phyloP scores from a whole-genome alignment of 2,797 vertebrate species.

The Gadopsis marmoratus region DNA sequence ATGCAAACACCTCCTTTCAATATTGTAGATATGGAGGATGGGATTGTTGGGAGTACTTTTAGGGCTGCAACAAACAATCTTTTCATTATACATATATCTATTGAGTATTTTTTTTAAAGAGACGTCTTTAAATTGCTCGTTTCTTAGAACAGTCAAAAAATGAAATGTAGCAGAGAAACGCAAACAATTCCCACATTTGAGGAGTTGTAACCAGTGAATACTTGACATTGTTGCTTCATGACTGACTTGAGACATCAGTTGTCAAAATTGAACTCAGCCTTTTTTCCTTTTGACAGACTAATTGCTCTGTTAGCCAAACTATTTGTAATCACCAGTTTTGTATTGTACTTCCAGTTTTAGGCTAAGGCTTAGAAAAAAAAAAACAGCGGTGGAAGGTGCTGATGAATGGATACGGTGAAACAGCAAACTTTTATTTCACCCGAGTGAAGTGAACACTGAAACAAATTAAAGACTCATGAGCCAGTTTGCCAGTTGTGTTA shows the following conservation, averaged over 20 bases:
- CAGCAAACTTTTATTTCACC: conserved; percentile 21
- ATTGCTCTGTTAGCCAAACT: not conserved
- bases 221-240: not conserved
- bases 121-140: not conserved
- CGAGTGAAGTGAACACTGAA: not conserved
- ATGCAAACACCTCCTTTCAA: not conserved
- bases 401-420: conserved; percentile 18
- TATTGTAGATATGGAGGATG: too few species aligned
- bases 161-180: not conserved
- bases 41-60: not conserved
- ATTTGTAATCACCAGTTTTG: not conserved
- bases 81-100: not conserved
- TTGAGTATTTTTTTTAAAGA: not conserved
- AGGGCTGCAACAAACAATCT: not conserved
- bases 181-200: not conserved
- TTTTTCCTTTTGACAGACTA: not conserved
- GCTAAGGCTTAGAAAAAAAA: not conserved
- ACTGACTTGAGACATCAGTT: not conserved
- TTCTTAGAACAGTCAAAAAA: not conserved
- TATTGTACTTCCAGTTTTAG: not conserved
- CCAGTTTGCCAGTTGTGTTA: conserved; percentile 30
- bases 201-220: not conserved
- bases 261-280: not conserved
- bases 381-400: not conserved
- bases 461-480: conserved; percentile 22